Evolutionary conservation across 2,113 vertebrate species (phyloP).

Genomic region (Aegypius monachus): DNA sequence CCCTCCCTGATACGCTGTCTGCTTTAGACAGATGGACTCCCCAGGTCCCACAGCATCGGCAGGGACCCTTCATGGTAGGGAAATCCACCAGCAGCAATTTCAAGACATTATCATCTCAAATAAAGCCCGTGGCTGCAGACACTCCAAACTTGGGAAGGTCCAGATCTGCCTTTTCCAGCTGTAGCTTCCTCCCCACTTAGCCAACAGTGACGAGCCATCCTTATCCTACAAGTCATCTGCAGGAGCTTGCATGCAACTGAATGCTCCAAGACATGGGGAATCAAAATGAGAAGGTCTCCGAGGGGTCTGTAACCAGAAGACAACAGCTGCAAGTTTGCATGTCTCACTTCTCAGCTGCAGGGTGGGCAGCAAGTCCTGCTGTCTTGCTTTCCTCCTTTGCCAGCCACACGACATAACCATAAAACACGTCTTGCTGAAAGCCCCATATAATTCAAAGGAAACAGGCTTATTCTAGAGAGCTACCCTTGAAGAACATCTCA

Average conservation of each 20-base stretch:
- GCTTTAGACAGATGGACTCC: not conserved
- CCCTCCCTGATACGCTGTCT: accelerated
- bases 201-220: not conserved
- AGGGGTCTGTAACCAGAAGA: not conserved
- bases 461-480: not conserved
- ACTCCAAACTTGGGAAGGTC: not conserved
- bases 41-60: too few relatives aligned
- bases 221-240: too few relatives aligned
- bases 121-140: accelerated
- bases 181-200: not conserved
- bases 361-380: not conserved
- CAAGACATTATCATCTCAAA: not conserved
- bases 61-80: not conserved
- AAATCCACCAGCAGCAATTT: not conserved
- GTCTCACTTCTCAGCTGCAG: not conserved
- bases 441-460: not conserved
- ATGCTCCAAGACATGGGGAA: not conserved
- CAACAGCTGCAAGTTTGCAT: not conserved
- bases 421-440: not conserved
- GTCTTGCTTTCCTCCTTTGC: not conserved
- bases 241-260: not conserved
- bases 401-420: accelerated
- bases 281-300: not conserved
- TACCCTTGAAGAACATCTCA: not conserved
- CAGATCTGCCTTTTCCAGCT: not conserved